Conservation (phyloP, 2,113 vertebrate genomes). For the Nipponia nippon region DNA sequence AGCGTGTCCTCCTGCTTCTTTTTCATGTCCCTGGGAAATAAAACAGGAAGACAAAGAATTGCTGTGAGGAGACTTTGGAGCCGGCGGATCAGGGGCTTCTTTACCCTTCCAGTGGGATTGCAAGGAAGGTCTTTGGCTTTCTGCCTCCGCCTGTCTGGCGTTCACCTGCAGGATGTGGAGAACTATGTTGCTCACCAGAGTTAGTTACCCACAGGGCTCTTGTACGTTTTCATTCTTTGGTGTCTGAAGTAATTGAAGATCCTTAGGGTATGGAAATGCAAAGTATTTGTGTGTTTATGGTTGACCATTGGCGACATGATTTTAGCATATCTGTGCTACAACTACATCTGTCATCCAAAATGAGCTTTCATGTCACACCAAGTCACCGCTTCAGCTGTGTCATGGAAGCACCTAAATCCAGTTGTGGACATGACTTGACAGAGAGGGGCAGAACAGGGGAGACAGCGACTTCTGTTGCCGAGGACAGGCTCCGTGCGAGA, state of each 20-base stretch:
- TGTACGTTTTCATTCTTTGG: neutral
- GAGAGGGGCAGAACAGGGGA: neutral
- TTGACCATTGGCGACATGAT: neutral
- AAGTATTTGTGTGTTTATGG: neutral
- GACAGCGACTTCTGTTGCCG: too few relatives aligned
- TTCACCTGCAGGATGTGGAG: fast-evolving
- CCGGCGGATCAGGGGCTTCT: neutral
- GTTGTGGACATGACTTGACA: neutral
- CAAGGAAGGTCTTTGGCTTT: neutral
- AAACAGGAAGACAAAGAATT: neutral
- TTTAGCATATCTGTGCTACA: neutral
- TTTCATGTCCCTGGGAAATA: neutral
- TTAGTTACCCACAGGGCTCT: neutral
- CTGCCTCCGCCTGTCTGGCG: neutral
- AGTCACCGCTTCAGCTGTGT: neutral
- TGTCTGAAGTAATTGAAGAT: neutral
- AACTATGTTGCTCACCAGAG: fast-evolving
- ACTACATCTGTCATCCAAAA: neutral
- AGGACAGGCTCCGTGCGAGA: neutral
- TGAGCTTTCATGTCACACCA: neutral
- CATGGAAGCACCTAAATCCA: neutral
- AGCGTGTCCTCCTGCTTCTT: neutral
- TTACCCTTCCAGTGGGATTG: neutral
- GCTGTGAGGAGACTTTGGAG: neutral
- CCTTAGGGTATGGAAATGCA: neutral